Evolutionary conservation across 2,113 vertebrate species (phyloP).

Genomic region (Podiceps cristatus): DNA sequence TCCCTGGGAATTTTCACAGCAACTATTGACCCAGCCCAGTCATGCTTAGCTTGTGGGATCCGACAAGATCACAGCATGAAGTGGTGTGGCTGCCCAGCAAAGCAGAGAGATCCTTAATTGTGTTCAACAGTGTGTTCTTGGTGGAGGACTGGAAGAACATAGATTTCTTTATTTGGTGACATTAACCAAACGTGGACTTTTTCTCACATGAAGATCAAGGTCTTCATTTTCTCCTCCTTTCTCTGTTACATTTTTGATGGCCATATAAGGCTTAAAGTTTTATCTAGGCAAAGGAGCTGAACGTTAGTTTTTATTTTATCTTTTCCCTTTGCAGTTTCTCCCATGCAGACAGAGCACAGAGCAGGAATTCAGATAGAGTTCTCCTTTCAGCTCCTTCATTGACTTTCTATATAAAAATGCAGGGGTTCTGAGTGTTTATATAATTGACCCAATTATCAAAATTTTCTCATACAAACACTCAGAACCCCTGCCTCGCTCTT

Average conservation of each 20-base stretch:
- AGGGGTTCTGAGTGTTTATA: no score
- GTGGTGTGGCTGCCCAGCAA: background rate
- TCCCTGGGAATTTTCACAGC: conserved; percentile 1
- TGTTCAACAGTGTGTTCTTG: background rate
- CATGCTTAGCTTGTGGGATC: conserved; percentile 40
- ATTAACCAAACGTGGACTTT: background rate
- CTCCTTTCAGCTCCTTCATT: background rate
- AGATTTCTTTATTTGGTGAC: conserved; percentile 41
- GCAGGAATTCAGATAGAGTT: background rate
- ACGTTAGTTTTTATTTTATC: background rate
- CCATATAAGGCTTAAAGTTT: background rate
- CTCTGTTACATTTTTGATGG: background rate
- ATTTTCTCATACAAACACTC: background rate
- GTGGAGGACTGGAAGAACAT: background rate
- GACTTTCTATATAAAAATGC: background rate
- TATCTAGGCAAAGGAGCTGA: background rate
- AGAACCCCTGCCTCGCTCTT: background rate
- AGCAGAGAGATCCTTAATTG: conserved; percentile 22
- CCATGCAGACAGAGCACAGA: background rate
- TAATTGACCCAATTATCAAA: background rate
- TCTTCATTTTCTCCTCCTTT: background rate
- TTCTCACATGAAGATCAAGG: conserved; percentile 14
- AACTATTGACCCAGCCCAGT: background rate
- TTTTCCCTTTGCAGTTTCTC: background rate
- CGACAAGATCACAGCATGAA: conserved; percentile 18